These are phyloP conservation scores for Drosophila funebris DNA, from an alignment of 1,140 invertebrate genomes.

Conservation along the genomic window DNA sequence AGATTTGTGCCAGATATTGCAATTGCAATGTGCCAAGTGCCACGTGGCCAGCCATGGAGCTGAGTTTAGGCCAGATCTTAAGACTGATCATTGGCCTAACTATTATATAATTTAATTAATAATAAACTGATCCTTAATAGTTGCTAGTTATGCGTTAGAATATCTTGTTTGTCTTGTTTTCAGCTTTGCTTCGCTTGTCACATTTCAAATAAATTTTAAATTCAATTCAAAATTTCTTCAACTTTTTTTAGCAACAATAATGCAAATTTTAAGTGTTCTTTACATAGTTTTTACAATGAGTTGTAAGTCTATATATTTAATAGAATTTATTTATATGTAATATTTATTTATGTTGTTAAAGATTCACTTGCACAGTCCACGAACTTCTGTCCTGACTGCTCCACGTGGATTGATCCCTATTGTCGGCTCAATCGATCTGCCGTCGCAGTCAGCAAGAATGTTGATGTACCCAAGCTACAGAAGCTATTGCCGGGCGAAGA, in stretches of 20 bases:
- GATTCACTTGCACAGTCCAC: not conserved
- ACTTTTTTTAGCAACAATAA: not conserved
- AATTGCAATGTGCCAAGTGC: not conserved
- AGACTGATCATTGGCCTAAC: not conserved
- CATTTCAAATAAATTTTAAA: not conserved
- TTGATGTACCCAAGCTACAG: not conserved
- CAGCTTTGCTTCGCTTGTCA: not conserved
- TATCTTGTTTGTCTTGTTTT: no score
- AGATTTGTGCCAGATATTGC: conserved; percentile 10
- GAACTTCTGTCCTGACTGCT: not conserved
- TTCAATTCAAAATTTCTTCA: not conserved
- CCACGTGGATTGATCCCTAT: not conserved
- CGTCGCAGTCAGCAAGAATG: not conserved
- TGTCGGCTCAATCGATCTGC: not conserved
- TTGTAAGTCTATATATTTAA: not conserved
- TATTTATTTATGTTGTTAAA: not conserved
- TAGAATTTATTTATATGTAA: not conserved
- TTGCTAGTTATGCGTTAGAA: no score
- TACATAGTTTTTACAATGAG: not conserved
- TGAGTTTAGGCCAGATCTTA: not conserved
- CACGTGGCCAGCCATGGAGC: not conserved
- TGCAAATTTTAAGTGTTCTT: not conserved
- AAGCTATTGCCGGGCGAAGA: not conserved
- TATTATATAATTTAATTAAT: no score
- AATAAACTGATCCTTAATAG: no score